Conservation (phyloP, 2,797 vertebrate species). For the Podarcis siculus region DNA sequence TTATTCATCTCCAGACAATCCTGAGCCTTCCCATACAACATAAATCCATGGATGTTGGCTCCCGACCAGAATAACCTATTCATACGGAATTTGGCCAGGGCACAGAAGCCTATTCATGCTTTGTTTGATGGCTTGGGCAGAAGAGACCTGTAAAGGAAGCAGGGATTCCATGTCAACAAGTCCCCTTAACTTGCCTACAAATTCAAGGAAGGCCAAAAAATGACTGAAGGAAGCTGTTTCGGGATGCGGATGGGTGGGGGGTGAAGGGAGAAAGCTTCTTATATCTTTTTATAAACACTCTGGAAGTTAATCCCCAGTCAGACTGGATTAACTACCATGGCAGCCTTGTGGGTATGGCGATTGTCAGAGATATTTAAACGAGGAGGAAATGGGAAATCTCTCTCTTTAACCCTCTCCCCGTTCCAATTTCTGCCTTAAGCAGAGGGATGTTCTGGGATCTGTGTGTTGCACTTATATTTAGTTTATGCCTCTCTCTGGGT, state of each 20-base stretch:
- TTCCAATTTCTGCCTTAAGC: background rate
- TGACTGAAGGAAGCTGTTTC: background rate
- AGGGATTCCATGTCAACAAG: constrained; percentile 27
- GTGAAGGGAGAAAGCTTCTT: background rate
- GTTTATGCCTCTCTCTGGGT: background rate
- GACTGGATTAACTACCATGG: background rate
- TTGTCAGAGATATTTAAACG: accelerated
- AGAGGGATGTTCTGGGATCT: background rate
- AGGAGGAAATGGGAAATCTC: background rate
- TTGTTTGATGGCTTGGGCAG: background rate
- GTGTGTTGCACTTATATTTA: background rate
- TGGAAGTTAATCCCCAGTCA: background rate
- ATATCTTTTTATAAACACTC: background rate
- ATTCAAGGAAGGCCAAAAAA: background rate
- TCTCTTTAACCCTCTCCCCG: background rate
- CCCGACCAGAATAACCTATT: background rate
- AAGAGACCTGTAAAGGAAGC: constrained; percentile 10
- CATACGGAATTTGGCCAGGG: background rate
- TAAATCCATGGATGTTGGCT: background rate
- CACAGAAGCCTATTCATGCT: background rate
- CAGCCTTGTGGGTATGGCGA: constrained; percentile 14
- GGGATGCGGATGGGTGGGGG: background rate
- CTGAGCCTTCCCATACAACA: background rate
- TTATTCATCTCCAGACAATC: background rate
- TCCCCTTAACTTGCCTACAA: background rate